Base-by-base conservation (phyloP, 2,113 vertebrate genomes). In the Hypocryptadius cinnamomeus region DNA sequence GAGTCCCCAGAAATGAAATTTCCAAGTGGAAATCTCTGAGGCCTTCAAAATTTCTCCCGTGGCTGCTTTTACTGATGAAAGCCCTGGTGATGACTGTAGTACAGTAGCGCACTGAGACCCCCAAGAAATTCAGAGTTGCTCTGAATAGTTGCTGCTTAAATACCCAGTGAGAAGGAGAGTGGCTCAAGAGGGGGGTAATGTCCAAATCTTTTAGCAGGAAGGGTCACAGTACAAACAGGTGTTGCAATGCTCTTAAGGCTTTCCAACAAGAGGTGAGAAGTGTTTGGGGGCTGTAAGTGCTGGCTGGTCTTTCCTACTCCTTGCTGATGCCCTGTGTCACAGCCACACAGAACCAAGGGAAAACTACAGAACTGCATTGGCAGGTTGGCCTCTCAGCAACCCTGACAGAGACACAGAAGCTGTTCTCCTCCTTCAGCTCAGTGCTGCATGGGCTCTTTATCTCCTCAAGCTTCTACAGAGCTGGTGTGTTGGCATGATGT, bases 131-230 rank as follows among this genome's bases (percentile, higher is more conserved):
- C 10, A 15, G 30, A 60, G n/a, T 1, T 61, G 19, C 18, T 33
- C 25, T 59, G n/a, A 47, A 24, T 27, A 44, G 44, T 21, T 42
- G 17, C 16, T 24, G 14, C 44, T 71, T 35, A 42, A 47, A 70
- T 10, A 47, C 6, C 21, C 23, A 11, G 18, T 10, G 28, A 53
- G 83, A 47, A 60, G 25, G 24, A 83, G 16, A 8, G 12, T 2
- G 24, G 23, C 33, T 68, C 0, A 1, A 15, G 40, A n/a, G 12
- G 6, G 39, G 40, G 42, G 39, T 24, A 20, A 40, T 0, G 0
- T 30, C 23, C 21, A 45, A 20, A 33, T 47, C 24, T 53, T 78
- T 70, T 28, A 35, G 37, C 23, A 22, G 13, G 11, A 27, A 19
- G 11, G 48, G 13, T 17, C 48, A 37, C 14, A 47, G n/a, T 21